Evolutionary conservation across 2,888 invertebrate species (phyloP).

Genomic region (Drosophila antonietae): DNA sequence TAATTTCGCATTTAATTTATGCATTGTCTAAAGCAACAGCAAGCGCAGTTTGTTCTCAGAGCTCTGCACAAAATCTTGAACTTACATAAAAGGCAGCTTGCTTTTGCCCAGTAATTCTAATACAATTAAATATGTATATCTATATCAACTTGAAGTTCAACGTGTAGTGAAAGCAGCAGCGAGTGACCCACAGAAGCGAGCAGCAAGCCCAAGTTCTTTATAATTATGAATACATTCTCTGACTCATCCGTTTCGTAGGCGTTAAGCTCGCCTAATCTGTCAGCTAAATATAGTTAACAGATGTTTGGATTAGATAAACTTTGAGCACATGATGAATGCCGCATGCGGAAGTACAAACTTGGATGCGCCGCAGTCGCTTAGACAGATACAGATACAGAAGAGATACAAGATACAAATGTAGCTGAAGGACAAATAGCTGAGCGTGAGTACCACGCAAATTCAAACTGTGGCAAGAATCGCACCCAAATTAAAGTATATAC

Average conservation of each 20-base stretch:
- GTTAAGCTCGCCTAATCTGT: conserved; percentile 56
- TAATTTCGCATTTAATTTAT: conserved; percentile 61
- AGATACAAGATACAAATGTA: conserved; percentile 49
- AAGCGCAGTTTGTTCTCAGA: conserved; percentile 37
- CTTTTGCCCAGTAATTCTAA: conserved; percentile 33
- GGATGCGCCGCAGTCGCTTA: conserved; percentile 57
- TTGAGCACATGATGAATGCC: conserved; percentile 32
- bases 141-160: conserved; percentile 15
- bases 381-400: neutral
- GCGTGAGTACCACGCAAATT: conserved; percentile 59
- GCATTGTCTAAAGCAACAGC: conserved; percentile 49
- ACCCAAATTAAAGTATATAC: conserved; percentile 43
- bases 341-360: conserved; percentile 62
- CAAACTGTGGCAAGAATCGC: conserved; percentile 69
- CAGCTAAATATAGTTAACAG: conserved; percentile 68
- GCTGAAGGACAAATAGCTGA: conserved; percentile 68
- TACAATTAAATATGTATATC: conserved; percentile 10
- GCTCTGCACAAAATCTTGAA: conserved; percentile 72
- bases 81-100: conserved; percentile 79
- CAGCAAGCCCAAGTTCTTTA: neutral
- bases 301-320: conserved; percentile 43
- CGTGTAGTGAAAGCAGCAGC: conserved; percentile 7
- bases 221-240: neutral
- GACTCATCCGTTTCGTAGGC: conserved; percentile 49
- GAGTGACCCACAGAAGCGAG: conserved; percentile 5